A percentile compares a stretch with the other conserved stretches of the same genome.
These are phyloP conservation scores for Trachymyrmex cornetzi DNA, from an alignment of 1,140 invertebrate species.

Conservation along the genomic window DNA sequence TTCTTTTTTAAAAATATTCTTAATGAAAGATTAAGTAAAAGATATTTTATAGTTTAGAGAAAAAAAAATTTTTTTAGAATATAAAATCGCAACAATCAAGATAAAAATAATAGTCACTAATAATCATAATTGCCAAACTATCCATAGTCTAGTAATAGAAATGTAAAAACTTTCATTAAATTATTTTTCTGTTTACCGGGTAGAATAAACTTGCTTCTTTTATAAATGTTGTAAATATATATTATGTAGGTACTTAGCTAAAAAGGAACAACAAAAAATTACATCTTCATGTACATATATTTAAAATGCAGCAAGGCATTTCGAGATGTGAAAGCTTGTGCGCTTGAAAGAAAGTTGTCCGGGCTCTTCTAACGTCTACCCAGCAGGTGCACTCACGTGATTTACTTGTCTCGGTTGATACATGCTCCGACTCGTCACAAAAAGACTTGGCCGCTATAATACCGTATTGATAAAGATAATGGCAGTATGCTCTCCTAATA, in stretches of 20 bases:
- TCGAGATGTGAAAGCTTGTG: not conserved
- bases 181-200: not conserved
- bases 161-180: not conserved
- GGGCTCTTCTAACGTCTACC: conserved; percentile 34
- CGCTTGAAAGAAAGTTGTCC: not conserved
- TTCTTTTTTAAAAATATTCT: not conserved
- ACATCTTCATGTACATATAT: not conserved
- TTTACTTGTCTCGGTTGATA: conserved; percentile 64
- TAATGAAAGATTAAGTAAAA: not conserved
- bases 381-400: conserved; percentile 68
- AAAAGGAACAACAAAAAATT: not conserved
- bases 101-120: not conserved
- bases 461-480: conserved; percentile 53
- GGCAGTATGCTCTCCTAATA: not conserved
- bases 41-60: not conserved
- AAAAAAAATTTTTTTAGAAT: not conserved
- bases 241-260: not conserved
- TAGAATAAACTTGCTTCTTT: not conserved
- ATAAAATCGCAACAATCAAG: not conserved
- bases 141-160: not conserved
- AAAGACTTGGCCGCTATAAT: conserved; percentile 42
- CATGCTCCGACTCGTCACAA: conserved; percentile 2
- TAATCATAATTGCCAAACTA: not conserved
- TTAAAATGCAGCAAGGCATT: conserved; percentile 27
- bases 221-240: not conserved